phyloP scores from a whole-genome alignment of 2,888 invertebrate species.

The Xylota segnis region DNA sequence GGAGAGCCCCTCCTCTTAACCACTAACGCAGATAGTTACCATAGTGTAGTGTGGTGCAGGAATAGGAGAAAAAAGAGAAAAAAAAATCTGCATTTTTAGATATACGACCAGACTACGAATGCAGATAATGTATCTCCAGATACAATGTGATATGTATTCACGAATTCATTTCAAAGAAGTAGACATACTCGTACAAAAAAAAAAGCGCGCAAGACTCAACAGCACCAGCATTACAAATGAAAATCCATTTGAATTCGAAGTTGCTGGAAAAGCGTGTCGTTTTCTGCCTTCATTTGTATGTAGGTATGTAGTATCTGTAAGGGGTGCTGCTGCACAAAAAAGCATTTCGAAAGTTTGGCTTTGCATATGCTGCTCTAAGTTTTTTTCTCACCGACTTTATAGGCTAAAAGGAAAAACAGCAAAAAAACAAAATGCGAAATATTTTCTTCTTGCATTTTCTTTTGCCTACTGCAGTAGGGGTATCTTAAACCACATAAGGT shows the following conservation, averaged over 20 bases:
- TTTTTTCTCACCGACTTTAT: conserved; percentile 29
- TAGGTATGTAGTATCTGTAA: conserved; percentile 55
- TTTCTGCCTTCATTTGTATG: conserved; percentile 75
- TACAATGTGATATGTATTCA: conserved; percentile 68
- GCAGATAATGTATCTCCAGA: conserved; percentile 77
- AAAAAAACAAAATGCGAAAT: conserved; percentile 26
- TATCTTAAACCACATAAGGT: neutral
- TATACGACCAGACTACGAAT: conserved; percentile 78
- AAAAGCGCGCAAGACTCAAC: conserved; percentile 55
- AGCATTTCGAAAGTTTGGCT: conserved; percentile 68
- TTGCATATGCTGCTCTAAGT: conserved; percentile 60
- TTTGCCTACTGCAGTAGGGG: neutral
- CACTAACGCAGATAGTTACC: conserved; percentile 6
- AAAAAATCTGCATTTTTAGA: conserved; percentile 77
- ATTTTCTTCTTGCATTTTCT: conserved; percentile 24
- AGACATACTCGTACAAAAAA: neutral
- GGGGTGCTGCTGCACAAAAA: conserved; percentile 65
- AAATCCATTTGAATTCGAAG: conserved; percentile 61
- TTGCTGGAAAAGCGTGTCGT: conserved; percentile 61
- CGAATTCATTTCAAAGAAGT: conserved; percentile 57
- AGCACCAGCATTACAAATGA: conserved; percentile 59
- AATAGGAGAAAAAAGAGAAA: conserved; percentile 34
- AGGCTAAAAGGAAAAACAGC: conserved; percentile 11
- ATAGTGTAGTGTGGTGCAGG: neutral
- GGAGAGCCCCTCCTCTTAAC: neutral